Percentiles rank a stretch among this genome's conserved stretches.
These are phyloP conservation scores for Polydrusus pterygomalis DNA, from an alignment of 2,888 invertebrate genomes.

Conservation along the genomic window DNA sequence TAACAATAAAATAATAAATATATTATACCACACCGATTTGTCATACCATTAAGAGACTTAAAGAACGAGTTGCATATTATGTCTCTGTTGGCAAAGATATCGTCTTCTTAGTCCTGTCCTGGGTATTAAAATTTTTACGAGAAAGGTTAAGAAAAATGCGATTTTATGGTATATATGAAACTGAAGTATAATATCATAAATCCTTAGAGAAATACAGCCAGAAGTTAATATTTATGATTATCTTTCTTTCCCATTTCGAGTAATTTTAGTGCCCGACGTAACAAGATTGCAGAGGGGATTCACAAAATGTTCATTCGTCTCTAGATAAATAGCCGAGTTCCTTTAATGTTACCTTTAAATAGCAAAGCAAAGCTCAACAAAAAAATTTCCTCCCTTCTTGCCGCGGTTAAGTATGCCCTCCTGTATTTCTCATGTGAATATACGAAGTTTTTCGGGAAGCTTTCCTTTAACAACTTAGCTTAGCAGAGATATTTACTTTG, in stretches of 20 bases:
- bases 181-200: constrained; percentile 25
- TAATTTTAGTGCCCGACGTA: not conserved
- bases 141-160: constrained; percentile 21
- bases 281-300: not conserved
- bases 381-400: no score
- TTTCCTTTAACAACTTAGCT: no score
- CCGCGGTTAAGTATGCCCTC: no score
- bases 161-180: constrained; percentile 13
- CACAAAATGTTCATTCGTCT: not conserved
- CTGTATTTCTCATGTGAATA: no score
- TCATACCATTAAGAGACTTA: constrained; percentile 6
- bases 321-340: no score
- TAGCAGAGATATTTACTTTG: no score
- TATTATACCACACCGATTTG: constrained; percentile 1
- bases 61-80: constrained; percentile 5
- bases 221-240: constrained; percentile 12
- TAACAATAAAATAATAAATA: not conserved
- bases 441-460: no score
- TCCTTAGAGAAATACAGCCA: constrained; percentile 13
- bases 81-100: constrained; percentile 8
- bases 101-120: constrained; percentile 9
- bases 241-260: constrained; percentile 8
- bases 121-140: constrained; percentile 29
- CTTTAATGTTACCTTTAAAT: no score
- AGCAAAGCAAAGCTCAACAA: no score